Percentiles rank a stretch among this genome's conserved stretches.
Evolutionary conservation across 2,888 invertebrate species (phyloP).

Genomic region (Drosophila mimetica): DNA sequence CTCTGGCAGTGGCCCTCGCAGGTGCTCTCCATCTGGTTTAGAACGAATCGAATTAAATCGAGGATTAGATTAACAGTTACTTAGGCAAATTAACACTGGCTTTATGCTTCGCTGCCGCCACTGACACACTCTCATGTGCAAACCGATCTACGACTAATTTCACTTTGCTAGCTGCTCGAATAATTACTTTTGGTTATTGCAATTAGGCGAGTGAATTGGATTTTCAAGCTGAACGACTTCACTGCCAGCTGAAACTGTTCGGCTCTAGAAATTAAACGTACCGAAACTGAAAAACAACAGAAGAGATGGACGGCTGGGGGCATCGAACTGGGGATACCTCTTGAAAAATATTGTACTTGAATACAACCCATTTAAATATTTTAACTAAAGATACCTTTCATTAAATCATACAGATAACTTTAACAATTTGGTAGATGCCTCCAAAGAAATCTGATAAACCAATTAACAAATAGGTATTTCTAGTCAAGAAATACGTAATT

Average conservation of each 20-base stretch:
- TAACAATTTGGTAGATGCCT: constrained; percentile 7
- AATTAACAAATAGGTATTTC: too few species aligned
- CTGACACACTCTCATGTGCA: constrained; percentile 62
- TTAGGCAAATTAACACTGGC: constrained; percentile 28
- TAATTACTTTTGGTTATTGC: constrained; percentile 59
- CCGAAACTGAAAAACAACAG: constrained; percentile 41
- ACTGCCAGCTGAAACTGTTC: constrained; percentile 38
- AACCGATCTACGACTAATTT: constrained; percentile 27
- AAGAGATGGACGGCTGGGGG: not conserved
- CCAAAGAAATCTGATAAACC: too few species aligned
- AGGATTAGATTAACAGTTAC: constrained; percentile 16
- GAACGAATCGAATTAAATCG: not conserved
- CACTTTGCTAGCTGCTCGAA: constrained; percentile 60
- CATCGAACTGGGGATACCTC: constrained; percentile 17
- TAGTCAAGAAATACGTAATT: too few species aligned
- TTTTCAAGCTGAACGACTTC: constrained; percentile 82
- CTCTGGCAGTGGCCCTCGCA: constrained; percentile 68
- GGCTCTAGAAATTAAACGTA: constrained; percentile 72
- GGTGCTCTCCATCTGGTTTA: constrained; percentile 57
- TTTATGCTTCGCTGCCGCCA: constrained; percentile 49
- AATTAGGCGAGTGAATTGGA: constrained; percentile 67
- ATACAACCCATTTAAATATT: too few species aligned
- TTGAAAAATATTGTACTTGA: not conserved
- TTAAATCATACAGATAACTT: too few species aligned
- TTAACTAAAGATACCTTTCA: not conserved